phyloP scores from a whole-genome alignment of 2,888 invertebrate genomes.

The Copidosoma aretas region DNA sequence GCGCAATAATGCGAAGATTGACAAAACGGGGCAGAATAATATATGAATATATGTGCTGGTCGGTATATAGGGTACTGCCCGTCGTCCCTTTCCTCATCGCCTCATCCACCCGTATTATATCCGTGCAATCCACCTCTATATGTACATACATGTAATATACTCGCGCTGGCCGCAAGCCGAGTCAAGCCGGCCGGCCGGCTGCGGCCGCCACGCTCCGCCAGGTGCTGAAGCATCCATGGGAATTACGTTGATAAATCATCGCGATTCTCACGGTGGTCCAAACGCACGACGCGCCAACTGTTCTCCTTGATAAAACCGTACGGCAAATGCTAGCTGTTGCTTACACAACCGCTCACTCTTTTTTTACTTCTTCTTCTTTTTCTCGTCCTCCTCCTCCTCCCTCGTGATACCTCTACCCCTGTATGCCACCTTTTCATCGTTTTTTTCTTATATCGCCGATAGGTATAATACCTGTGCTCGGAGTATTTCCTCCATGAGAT shows the following conservation, averaged over 20 bases:
- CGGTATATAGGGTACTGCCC: conserved; percentile 51
- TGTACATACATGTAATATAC: conserved; percentile 1
- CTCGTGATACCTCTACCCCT: neutral
- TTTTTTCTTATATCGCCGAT: no score
- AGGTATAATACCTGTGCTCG: no score
- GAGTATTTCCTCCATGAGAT: no score
- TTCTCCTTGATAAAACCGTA: conserved; percentile 26
- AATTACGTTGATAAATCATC: conserved; percentile 61
- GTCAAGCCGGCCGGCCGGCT: neutral
- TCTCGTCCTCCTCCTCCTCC: conserved; percentile 6
- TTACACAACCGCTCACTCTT: conserved; percentile 1
- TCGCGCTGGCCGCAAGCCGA: neutral
- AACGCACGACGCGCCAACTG: conserved; percentile 36
- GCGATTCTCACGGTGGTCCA: conserved; percentile 59
- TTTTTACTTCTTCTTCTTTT: neutral
- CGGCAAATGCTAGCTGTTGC: neutral
- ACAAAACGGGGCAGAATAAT: conserved; percentile 44
- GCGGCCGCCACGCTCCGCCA: conserved; percentile 49
- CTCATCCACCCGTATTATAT: no score
- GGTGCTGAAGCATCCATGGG: conserved; percentile 61
- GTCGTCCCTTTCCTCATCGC: no score
- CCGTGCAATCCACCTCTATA: conserved; percentile 48
- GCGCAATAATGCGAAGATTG: conserved; percentile 5
- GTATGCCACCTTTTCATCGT: no score
- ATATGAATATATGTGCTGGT: conserved; percentile 40